phyloP scores from a whole-genome alignment of 2,797 vertebrate genomes.

The Mus caroli region DNA sequence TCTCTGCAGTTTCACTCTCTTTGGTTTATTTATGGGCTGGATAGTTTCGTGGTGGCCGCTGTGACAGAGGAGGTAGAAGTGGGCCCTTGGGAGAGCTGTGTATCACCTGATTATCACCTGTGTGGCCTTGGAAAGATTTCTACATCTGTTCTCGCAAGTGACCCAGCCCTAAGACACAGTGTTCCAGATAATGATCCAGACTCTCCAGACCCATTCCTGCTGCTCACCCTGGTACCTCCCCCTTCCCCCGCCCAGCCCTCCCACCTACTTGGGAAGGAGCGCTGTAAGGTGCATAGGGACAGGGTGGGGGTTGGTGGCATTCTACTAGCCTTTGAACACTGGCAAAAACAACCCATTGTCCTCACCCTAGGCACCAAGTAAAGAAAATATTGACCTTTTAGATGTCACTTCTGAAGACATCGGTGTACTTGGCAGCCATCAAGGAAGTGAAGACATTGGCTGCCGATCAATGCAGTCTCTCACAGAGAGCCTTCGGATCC shows the following conservation, averaged over 20 bases:
- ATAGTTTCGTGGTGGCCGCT: neutral
- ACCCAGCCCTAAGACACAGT: neutral
- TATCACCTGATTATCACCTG: neutral
- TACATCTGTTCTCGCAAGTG: neutral
- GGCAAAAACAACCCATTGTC: constrained; percentile 42
- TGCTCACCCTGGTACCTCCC: neutral
- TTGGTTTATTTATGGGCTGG: neutral
- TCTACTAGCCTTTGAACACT: constrained; percentile 41
- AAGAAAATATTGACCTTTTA: neutral
- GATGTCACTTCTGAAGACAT: neutral
- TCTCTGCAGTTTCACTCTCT: neutral
- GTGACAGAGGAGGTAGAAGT: neutral
- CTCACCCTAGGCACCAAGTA: neutral
- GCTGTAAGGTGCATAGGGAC: neutral
- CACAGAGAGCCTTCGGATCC: neutral
- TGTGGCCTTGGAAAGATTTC: neutral
- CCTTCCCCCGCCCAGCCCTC: neutral
- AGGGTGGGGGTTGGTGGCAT: neutral
- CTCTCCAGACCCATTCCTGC: neutral
- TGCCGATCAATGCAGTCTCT: neutral
- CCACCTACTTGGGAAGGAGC: neutral
- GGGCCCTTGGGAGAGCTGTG: neutral
- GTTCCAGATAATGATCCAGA: neutral
- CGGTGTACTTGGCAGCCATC: neutral
- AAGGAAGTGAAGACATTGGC: constrained; percentile 26